Conservation (phyloP, 2,113 vertebrate genomes). For the Phoenicopterus ruber region DNA sequence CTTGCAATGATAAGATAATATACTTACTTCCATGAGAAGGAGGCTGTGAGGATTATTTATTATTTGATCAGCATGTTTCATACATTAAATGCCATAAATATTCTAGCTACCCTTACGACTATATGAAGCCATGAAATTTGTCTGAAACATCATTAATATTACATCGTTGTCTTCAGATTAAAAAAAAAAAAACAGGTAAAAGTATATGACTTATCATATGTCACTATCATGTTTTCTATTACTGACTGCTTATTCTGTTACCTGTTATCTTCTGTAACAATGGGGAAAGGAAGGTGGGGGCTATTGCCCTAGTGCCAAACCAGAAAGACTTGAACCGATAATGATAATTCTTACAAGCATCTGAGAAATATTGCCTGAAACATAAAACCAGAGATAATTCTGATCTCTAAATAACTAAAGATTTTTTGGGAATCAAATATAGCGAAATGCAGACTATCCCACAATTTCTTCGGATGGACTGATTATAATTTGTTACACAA, state of each 20-base stretch:
- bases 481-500: background rate
- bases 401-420: background rate
- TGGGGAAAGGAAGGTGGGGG: background rate
- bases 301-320: background rate
- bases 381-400: background rate
- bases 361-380: background rate
- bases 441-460: background rate
- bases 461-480: background rate
- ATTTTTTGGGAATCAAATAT: background rate
- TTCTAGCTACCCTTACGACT: background rate
- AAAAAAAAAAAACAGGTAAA: background rate
- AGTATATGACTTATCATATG: background rate
- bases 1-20: background rate
- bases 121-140: background rate
- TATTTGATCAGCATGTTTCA: background rate
- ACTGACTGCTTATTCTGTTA: background rate
- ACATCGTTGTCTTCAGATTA: background rate
- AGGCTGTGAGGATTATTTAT: background rate
- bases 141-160: background rate
- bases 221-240: background rate
- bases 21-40: background rate
- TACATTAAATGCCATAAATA: background rate
- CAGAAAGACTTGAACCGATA: background rate
- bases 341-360: background rate
- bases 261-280: background rate